A percentile compares a stretch with the other conserved stretches of the same genome.
Conservation (phyloP, 1,140 invertebrate species). For the Procambarus virginalis region DNA sequence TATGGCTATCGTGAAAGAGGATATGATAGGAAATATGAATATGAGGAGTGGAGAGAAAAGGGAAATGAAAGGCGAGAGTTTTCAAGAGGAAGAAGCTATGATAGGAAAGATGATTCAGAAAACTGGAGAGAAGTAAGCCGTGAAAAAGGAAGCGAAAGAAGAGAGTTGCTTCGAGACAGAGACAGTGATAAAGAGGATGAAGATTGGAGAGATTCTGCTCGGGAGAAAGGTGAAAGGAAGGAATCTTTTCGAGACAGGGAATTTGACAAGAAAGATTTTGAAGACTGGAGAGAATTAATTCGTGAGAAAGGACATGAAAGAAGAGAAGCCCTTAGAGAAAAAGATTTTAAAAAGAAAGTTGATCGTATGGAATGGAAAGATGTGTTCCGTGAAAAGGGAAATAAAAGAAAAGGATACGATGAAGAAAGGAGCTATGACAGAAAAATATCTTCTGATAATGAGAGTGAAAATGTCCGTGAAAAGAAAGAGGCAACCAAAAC, state of each 20-base stretch:
- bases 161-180: not conserved
- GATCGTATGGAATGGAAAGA: not conserved
- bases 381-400: slow-evolving; percentile 18
- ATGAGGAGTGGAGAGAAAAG: slow-evolving; percentile 19
- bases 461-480: too few relatives aligned
- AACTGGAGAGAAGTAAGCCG: not conserved
- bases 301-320: slow-evolving; percentile 6
- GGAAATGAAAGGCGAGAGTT: slow-evolving; percentile 19
- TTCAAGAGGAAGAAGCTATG: not conserved
- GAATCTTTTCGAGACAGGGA: not conserved
- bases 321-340: not conserved
- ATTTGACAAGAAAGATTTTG: not conserved
- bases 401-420: not conserved
- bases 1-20: slow-evolving; percentile 20
- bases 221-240: not conserved
- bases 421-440: not conserved
- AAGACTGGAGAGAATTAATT: not conserved
- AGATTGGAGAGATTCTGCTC: not conserved
- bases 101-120: not conserved
- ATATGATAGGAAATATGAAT: not conserved
- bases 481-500: not conserved
- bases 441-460: not conserved
- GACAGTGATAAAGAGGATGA: not conserved
- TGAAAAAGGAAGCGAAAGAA: slow-evolving; percentile 7
- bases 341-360: not conserved